These are phyloP conservation scores for Hoplias malabaricus DNA, from an alignment of 2,113 vertebrate species.

Conservation along the genomic window DNA sequence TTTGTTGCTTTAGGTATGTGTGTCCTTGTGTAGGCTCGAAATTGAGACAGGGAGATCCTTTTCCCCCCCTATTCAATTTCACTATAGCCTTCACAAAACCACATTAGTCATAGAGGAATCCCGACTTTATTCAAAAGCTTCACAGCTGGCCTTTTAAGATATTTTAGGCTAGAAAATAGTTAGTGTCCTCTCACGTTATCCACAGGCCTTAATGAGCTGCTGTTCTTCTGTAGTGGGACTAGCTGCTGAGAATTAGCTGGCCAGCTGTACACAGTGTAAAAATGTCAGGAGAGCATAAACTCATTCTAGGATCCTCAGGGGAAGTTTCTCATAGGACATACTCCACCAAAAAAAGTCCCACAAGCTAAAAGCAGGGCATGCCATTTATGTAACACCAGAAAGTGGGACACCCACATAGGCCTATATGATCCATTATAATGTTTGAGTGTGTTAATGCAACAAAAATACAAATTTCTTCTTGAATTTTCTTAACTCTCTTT, in stretches of 20 bases:
- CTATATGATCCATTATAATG: background rate
- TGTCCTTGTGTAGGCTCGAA: background rate
- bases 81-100: background rate
- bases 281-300: slow-evolving; percentile 3
- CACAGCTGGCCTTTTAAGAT: background rate
- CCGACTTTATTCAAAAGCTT: background rate
- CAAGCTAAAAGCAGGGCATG: background rate
- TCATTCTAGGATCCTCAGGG: slow-evolving; percentile 23
- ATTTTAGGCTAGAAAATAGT: background rate
- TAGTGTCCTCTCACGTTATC: background rate
- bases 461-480: too few relatives aligned
- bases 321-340: slow-evolving; percentile 20
- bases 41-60: too few relatives aligned
- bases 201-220: background rate
- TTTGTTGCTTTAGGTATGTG: background rate
- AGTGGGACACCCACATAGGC: background rate
- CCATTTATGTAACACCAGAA: background rate
- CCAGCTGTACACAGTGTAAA: background rate
- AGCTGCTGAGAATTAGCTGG: background rate
- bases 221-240: background rate
- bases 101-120: background rate
- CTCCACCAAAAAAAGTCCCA: slow-evolving; percentile 6
- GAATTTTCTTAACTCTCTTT: too few relatives aligned
- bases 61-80: background rate
- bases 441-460: too few relatives aligned